phyloP scores from a whole-genome alignment of 2,113 vertebrate species.

The Saimiri boliviensis region DNA sequence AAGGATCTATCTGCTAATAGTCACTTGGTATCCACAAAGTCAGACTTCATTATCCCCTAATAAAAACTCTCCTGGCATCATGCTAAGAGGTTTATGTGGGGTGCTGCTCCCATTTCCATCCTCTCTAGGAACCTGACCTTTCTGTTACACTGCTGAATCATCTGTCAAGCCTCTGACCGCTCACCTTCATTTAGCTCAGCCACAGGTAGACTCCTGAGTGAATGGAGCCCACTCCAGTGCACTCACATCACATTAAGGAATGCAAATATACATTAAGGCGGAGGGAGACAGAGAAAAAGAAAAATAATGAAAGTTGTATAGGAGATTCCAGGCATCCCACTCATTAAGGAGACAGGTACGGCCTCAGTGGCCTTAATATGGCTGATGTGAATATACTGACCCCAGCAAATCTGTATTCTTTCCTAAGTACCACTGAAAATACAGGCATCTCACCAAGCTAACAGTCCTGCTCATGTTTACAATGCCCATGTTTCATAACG shows the following conservation, averaged over 20 bases:
- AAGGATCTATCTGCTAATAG: neutral
- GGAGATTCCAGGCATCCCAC: neutral
- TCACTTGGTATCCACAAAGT: neutral
- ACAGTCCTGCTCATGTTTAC: neutral
- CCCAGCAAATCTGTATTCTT: accelerated
- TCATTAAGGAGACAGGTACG: neutral
- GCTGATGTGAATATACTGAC: neutral
- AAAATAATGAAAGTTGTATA: neutral
- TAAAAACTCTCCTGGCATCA: neutral
- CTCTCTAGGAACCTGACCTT: neutral
- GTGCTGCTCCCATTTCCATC: neutral
- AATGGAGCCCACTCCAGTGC: neutral
- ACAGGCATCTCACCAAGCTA: neutral
- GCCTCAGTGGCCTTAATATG: neutral
- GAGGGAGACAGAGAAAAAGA: neutral
- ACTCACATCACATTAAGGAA: neutral
- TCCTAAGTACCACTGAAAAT: neutral
- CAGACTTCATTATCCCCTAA: neutral
- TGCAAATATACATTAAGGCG: neutral
- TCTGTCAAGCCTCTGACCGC: neutral
- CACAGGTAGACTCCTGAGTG: neutral
- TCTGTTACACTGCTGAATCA: neutral
- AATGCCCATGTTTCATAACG: neutral
- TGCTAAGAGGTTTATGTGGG: neutral
- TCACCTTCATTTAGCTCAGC: neutral